Conservation (phyloP, 2,113 vertebrate species). For the Fregetta grallaria region DNA sequence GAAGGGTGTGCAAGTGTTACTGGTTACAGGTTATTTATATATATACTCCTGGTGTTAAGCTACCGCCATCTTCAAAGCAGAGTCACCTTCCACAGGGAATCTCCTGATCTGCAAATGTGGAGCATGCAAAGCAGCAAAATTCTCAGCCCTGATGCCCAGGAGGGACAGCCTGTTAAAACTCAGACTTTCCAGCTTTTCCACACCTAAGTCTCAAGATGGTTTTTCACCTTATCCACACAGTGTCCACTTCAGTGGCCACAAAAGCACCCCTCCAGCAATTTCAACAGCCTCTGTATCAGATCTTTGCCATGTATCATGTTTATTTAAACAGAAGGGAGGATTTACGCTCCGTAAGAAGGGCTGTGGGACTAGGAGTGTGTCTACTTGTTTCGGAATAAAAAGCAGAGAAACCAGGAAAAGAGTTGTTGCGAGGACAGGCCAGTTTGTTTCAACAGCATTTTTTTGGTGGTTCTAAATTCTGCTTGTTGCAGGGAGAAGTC, state of each 20-base stretch:
- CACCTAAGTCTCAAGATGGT: neutral
- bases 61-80: neutral
- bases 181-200: neutral
- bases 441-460: neutral
- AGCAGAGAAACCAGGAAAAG: neutral
- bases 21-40: neutral
- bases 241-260: neutral
- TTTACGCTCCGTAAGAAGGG: neutral
- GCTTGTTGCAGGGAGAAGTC: neutral
- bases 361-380: accelerated
- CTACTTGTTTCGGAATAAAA: neutral
- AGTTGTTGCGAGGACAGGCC: neutral
- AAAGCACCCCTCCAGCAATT: neutral
- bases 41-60: neutral
- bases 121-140: neutral
- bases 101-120: neutral
- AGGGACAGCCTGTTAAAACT: neutral
- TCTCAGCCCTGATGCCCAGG: neutral
- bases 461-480: neutral
- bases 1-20: neutral
- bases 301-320: neutral
- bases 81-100: neutral
- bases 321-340: neutral
- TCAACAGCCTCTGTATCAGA: neutral
- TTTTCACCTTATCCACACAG: neutral